Evolutionary conservation across 2,113 vertebrate genomes (phyloP), one percentile per base, ranked within the genome.

Genomic region (Paedocypris sp.): DNA sequence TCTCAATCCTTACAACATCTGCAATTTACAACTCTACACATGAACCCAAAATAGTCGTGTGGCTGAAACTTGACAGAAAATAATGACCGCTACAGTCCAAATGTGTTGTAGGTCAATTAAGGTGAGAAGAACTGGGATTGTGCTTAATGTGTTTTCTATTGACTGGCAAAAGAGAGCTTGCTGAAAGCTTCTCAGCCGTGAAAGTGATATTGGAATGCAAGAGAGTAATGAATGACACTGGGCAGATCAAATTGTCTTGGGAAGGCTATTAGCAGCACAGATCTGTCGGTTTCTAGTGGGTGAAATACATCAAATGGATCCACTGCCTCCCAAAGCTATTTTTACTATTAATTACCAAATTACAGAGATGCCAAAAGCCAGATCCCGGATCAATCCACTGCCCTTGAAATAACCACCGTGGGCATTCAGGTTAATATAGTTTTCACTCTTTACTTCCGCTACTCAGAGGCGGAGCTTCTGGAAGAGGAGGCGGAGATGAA

Each of bases 401-500:
- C 29, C 26, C 26, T 51, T n/a, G 16, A 35, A 51, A 51, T 49
- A 43, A 26, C 22, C 22, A 26, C 43, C 33, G 22, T 10, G 4
- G 25, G 4, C 36, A n/a, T 38, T n/a, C 3, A 26, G 15, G 29
- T 18, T 39, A 56, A 41, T 39, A 9, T 15, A 11, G 1, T 58
- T 58, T 29, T 4, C 26, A 32, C 19, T 57, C 26, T 41, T 57
- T 4, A n/a, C 23, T 15, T 31, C 16, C 13, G 31, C 41, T 43
- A 4, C 16, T 26, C 52, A 98, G 94, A 94, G 78, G 79, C 84
- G 1, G 87, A 94, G 51, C 86, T 98, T 56, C 72, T 91, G 66
- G 81, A 87, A 77, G 93, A 98, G 76, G 93, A 96, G 67, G 85
- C 82, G 2, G 71, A 86, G 72, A 60, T 88, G 46, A 94, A 78